Evolutionary conservation across 2,797 vertebrate genomes (phyloP).

Genomic region (Podargus strigoides): DNA sequence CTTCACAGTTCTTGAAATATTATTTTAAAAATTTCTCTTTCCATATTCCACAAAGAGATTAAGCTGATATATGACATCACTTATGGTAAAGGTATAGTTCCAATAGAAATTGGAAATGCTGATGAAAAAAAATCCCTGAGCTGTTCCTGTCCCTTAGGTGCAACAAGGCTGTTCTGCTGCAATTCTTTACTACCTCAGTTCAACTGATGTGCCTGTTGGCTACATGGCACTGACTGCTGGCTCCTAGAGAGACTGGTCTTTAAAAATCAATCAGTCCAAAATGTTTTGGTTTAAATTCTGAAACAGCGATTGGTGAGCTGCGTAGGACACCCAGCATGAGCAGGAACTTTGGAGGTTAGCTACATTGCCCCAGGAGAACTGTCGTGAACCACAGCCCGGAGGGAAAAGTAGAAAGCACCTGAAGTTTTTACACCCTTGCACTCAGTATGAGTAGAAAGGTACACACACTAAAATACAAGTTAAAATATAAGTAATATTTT

Average conservation of each 20-base stretch:
- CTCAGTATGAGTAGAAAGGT: not conserved
- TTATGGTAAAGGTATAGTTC: not conserved
- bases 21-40: not conserved
- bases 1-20: not conserved
- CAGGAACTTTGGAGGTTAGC: not conserved
- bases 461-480: not conserved
- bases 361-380: not conserved
- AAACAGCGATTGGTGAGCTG: not conserved
- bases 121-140: not conserved
- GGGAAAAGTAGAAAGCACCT: not conserved
- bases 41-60: not conserved
- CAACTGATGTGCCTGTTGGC: not conserved
- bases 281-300: not conserved
- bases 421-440: not conserved
- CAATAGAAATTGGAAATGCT: not conserved
- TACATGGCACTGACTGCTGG: not conserved
- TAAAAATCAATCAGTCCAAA: not conserved
- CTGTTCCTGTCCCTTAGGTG: not conserved
- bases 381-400: not conserved
- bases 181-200: not conserved
- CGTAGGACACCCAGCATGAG: fast-evolving
- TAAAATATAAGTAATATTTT: not conserved
- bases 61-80: not conserved
- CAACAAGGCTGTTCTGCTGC: not conserved
- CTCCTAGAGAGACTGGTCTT: not conserved